Percentiles rank a stretch among this genome's conserved stretches.
Conservation (phyloP, 2,797 vertebrate species). For the Falco biarmicus region DNA sequence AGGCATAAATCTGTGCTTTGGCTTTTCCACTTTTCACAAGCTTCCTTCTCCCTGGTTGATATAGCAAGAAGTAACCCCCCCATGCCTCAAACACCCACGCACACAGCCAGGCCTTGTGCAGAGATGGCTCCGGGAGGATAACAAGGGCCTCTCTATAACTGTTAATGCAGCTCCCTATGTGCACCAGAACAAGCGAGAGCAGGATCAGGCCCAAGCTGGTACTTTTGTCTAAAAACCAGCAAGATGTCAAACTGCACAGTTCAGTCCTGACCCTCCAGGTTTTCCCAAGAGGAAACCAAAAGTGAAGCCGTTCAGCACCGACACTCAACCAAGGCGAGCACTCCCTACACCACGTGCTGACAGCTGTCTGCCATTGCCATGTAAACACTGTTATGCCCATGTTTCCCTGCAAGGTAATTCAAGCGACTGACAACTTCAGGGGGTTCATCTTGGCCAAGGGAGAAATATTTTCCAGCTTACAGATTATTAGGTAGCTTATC, state of each 20-base stretch:
- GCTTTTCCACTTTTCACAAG: conserved; percentile 15
- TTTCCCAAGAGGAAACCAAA: not conserved
- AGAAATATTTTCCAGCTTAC: conserved; percentile 34
- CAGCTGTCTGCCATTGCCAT: not conserved
- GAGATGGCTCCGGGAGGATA: not conserved
- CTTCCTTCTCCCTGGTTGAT: not conserved
- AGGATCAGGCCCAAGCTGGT: not conserved
- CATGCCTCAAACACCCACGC: not conserved
- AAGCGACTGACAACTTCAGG: not conserved
- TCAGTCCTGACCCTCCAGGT: not conserved
- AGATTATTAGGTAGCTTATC: conserved; percentile 57
- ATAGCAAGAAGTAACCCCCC: not conserved
- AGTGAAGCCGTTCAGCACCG: not conserved
- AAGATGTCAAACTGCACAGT: not conserved
- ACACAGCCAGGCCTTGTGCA: not conserved
- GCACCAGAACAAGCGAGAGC: not conserved
- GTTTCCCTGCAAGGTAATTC: not conserved
- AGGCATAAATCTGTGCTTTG: conserved; percentile 18
- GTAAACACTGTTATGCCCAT: conserved; percentile 2
- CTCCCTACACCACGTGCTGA: not conserved
- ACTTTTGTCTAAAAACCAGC: not conserved
- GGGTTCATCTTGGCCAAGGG: not conserved
- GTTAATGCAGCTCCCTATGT: conserved; percentile 9
- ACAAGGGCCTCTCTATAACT: not conserved
- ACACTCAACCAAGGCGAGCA: not conserved